Conservation (phyloP, 2,113 vertebrate genomes). For the Candoia aspera region DNA sequence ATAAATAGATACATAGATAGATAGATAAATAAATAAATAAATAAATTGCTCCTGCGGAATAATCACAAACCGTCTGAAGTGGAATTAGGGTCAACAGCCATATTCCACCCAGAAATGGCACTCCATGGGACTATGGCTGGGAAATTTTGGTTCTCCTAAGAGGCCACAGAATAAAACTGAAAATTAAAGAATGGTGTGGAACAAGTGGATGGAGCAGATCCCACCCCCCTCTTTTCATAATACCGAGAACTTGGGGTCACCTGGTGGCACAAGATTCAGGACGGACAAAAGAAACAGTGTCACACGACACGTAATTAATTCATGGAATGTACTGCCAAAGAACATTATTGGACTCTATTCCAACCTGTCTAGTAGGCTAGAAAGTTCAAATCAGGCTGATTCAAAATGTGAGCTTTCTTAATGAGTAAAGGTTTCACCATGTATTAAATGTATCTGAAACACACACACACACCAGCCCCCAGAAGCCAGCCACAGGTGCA, state of each 20-base stretch:
- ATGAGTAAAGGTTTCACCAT: not conserved
- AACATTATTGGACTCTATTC: not conserved
- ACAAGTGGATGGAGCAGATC: not conserved
- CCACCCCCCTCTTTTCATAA: not conserved
- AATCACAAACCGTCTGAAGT: not conserved
- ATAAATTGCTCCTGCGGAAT: not conserved
- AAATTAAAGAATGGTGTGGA: not conserved
- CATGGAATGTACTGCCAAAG: not conserved
- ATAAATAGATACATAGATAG: no score
- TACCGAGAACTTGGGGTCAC: not conserved
- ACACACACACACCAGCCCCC: not conserved
- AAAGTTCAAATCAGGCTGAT: not conserved
- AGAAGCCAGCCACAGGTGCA: not conserved
- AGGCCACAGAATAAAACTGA: not conserved
- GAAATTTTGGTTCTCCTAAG: not conserved
- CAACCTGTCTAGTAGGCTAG: not conserved
- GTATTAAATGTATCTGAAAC: not conserved
- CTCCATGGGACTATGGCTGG: not conserved
- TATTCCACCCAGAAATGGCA: not conserved
- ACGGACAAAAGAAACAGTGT: not conserved
- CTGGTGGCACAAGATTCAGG: not conserved
- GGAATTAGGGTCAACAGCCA: not conserved
- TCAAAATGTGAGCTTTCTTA: not conserved
- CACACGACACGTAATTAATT: not conserved
- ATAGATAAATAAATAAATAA: no score